Percentiles rank a stretch among this genome's conserved stretches.
phyloP scores from a whole-genome alignment of 2,888 invertebrate genomes.

The Abscondita cerata region DNA sequence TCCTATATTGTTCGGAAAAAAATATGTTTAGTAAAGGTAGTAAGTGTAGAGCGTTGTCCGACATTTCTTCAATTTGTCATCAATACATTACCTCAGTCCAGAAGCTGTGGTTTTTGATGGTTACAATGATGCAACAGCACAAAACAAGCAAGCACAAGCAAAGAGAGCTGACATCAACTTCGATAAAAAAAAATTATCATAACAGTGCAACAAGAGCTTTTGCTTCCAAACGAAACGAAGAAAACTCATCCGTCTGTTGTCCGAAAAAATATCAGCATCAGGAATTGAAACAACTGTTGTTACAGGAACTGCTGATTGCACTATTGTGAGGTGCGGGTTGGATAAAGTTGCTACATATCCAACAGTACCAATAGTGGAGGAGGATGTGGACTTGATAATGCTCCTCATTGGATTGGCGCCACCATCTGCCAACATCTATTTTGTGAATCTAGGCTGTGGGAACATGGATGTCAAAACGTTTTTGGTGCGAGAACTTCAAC shows the following conservation, averaged over 20 bases:
- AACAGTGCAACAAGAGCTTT: too few species aligned
- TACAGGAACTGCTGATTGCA: constrained; percentile 36
- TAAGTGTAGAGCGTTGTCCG: too few species aligned
- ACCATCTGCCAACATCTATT: constrained; percentile 16
- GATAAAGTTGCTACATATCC: constrained; percentile 29
- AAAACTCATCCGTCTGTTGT: constrained; percentile 26
- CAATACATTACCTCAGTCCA: constrained; percentile 24
- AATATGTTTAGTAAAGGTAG: too few species aligned
- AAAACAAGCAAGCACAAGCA: too few species aligned
- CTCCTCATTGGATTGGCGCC: constrained; percentile 20
- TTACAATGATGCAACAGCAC: constrained; percentile 24
- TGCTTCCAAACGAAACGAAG: too few species aligned
- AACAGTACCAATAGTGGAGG: constrained; percentile 28
- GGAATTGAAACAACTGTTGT: constrained; percentile 36
- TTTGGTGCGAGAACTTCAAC: too few species aligned
- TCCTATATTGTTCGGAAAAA: too few species aligned
- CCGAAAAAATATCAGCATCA: constrained; percentile 29
- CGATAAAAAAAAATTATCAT: too few species aligned
- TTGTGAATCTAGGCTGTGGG: constrained; percentile 21
- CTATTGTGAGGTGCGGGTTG: constrained; percentile 36
- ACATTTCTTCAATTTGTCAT: constrained; percentile 20
- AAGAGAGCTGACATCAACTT: too few species aligned
- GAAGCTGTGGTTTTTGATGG: constrained; percentile 21
- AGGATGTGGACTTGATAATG: constrained; percentile 31
- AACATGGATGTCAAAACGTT: constrained; percentile 5